Evolutionary conservation across 1,140 invertebrate species (phyloP), one percentile per base, ranked within the genome.

Genomic region (Drosophila tristis): DNA sequence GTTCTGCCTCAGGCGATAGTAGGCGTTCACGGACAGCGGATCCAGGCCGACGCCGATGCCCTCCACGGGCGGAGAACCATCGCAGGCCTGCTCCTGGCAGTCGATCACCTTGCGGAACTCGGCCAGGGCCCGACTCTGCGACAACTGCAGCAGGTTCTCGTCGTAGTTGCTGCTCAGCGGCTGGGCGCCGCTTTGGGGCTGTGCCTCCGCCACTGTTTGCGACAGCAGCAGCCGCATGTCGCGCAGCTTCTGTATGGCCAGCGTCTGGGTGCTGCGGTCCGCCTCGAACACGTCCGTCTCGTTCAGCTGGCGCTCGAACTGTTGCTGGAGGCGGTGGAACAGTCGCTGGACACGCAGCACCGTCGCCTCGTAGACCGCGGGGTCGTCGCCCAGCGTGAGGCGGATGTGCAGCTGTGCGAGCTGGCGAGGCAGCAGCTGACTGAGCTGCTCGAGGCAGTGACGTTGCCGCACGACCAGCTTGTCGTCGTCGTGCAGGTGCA

Each of bases 21-120:
- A 91, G 57, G 85, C 90, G 45, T 91, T 91, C 5, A 90, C 74
- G 45, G 85, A 58, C 4, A 91, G 43, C 2, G 90, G 78, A 1
- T 85, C 80, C 9, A 78, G 25, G n/a, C 51, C 8, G 6, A 47
- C 8, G 11, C 26, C 8, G 6, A 44, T 8, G 11, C 26, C 11
- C 4, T 11, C 7, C 45, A 29, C 7, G 23, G 44, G 0, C 15
- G 48, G 13, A 13, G 26, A 9, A 6, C 31, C n/a, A 2, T 51
- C 23, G 25, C 74, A 77, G 11, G 62, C 58, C 39, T 63, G 43
- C 13, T 62, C 57, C 23, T 65, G n/a, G 23, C 66, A 75, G 4
- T 49, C 58, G 3, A 89, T 25, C 4, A 68, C 77, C 29, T 59
- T 54, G 0, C 62, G 66, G 6, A 91, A 74, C 31, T 85, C 64